A percentile compares a stretch with the other conserved stretches of the same genome.
Evolutionary conservation across 2,797 vertebrate species (phyloP).

Genomic region (Cuculus canorus): DNA sequence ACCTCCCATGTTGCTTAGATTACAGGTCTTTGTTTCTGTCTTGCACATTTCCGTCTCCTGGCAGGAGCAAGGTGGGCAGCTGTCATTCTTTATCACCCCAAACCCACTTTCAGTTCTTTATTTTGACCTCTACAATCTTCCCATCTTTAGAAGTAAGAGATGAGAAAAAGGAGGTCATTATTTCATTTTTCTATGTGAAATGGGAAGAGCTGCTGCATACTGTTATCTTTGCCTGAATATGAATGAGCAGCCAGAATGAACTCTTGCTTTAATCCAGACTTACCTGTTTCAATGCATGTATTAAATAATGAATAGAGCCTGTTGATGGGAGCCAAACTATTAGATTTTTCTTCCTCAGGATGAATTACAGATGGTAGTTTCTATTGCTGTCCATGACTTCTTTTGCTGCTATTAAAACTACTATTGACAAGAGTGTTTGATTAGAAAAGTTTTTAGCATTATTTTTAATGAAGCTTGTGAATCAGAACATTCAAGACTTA

Average conservation of each 20-base stretch:
- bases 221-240: conserved; percentile 7
- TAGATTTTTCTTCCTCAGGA: neutral
- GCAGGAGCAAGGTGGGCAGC: neutral
- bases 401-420: neutral
- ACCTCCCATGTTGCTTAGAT: neutral
- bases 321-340: neutral
- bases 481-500: neutral
- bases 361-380: neutral
- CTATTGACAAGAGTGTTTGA: neutral
- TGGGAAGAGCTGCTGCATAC: neutral
- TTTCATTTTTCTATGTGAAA: conserved; percentile 4
- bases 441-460: neutral
- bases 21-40: neutral
- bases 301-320: neutral
- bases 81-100: conserved; percentile 4
- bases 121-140: conserved; percentile 9
- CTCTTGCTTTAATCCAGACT: neutral
- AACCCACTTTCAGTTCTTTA: conserved; percentile 3
- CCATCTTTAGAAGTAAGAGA: conserved; percentile 1
- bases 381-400: neutral
- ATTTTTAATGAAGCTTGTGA: neutral
- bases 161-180: conserved; percentile 14
- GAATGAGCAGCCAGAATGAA: neutral
- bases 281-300: neutral
- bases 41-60: neutral